Evolutionary conservation across 2,797 vertebrate genomes (phyloP).

Genomic region (Girardinus metallicus): DNA sequence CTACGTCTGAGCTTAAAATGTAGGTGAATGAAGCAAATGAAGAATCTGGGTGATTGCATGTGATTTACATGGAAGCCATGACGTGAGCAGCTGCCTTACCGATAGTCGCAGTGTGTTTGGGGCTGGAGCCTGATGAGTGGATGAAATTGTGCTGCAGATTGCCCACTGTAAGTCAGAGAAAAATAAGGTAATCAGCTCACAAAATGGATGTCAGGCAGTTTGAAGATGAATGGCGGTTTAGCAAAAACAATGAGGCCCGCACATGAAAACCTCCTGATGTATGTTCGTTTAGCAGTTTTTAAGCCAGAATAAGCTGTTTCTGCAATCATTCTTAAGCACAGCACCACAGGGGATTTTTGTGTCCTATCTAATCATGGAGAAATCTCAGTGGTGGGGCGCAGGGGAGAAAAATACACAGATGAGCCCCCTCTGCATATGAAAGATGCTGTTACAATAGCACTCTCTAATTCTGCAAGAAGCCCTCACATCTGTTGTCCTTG

Average conservation of each 20-base stretch:
- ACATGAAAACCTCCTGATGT: conserved; percentile 14
- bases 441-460: conserved; percentile 28
- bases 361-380: conserved; percentile 16
- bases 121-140: conserved; percentile 87
- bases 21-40: conserved; percentile 62
- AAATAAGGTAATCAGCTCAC: conserved; percentile 61
- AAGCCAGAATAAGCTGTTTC: neutral
- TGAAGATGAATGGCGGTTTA: conserved; percentile 28
- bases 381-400: conserved; percentile 15
- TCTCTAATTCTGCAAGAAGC: conserved; percentile 21
- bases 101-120: conserved; percentile 88
- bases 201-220: conserved; percentile 55
- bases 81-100: conserved; percentile 71
- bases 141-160: conserved; percentile 92
- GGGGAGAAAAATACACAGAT: conserved; percentile 10
- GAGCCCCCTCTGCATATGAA: conserved; percentile 8
- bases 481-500: conserved; percentile 90
- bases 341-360: conserved; percentile 1
- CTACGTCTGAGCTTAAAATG: conserved; percentile 52
- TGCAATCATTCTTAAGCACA: conserved; percentile 18
- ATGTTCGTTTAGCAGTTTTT: conserved; percentile 11
- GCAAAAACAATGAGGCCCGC: conserved; percentile 19
- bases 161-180: conserved; percentile 83
- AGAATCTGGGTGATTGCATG: conserved; percentile 55
- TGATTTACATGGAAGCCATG: conserved; percentile 47